These are phyloP conservation scores for Echinops telfairi DNA, from an alignment of 2,113 vertebrate species.

Conservation along the genomic window DNA sequence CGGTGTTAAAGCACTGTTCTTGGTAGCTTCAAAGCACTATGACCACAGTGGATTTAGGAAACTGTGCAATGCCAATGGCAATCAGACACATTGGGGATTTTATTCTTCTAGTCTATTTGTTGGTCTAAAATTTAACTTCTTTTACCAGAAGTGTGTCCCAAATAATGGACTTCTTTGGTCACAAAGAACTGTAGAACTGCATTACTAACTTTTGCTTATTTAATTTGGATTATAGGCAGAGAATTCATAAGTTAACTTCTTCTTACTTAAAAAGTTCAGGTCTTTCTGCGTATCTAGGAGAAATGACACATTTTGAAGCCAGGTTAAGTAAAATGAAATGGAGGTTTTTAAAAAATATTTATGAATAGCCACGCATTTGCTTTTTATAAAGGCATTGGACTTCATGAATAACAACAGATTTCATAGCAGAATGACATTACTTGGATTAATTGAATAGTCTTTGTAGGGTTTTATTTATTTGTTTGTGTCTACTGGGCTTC, in stretches of 20 bases:
- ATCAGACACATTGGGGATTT: not conserved
- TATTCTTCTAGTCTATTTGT: not conserved
- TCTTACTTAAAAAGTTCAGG: not conserved
- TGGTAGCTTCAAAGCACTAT: slow-evolving; percentile 22
- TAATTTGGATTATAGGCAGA: slow-evolving; percentile 34
- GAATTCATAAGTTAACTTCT: slow-evolving; percentile 23
- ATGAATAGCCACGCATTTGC: not conserved
- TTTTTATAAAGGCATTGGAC: not conserved
- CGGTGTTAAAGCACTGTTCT: not conserved
- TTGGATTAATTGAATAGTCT: slow-evolving; percentile 10
- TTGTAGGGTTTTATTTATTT: not conserved
- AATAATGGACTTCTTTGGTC: slow-evolving; percentile 1
- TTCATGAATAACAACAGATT: not conserved
- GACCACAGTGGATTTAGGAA: not conserved
- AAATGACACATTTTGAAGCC: slow-evolving; percentile 16
- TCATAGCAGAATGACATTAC: not conserved
- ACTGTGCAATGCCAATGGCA: not conserved
- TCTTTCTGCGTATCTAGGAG: not conserved
- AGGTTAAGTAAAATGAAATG: slow-evolving; percentile 33
- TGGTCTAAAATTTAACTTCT: not conserved
- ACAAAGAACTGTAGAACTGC: not conserved
- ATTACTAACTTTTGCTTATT: slow-evolving; percentile 15
- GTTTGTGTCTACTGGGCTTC: not conserved
- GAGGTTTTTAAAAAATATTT: not conserved
- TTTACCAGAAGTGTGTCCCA: not conserved